Conservation (phyloP, 2,888 invertebrate genomes). For the Drosophila mulleri region DNA sequence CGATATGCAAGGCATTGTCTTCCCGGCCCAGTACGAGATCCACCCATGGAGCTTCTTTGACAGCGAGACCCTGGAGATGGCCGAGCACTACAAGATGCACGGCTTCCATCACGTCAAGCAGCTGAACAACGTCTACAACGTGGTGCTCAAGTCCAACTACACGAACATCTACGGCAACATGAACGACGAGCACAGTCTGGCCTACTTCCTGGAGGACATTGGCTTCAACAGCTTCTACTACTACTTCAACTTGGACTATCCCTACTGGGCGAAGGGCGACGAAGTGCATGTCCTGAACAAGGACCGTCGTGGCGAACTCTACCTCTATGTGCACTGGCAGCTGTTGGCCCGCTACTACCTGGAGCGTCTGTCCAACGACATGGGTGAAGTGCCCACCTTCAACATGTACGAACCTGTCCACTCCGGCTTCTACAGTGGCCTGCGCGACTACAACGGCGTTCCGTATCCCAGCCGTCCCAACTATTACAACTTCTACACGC, state of each 20-base stretch:
- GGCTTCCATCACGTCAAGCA: slow-evolving; percentile 87
- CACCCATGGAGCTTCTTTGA: slow-evolving; percentile 88
- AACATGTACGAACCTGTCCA: slow-evolving; percentile 87
- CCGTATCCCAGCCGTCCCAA: slow-evolving; percentile 88
- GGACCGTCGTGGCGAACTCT: slow-evolving; percentile 85
- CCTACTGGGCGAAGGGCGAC: slow-evolving; percentile 88
- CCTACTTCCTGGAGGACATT: slow-evolving; percentile 92
- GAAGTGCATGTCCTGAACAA: slow-evolving; percentile 79
- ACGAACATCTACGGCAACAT: slow-evolving; percentile 87
- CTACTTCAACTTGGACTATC: slow-evolving; percentile 89
- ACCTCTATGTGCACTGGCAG: slow-evolving; percentile 86
- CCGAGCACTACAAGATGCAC: slow-evolving; percentile 86
- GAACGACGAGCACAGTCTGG: slow-evolving; percentile 87
- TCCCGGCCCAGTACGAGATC: slow-evolving; percentile 90
- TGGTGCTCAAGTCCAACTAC: slow-evolving; percentile 89
- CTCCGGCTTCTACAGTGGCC: slow-evolving; percentile 88
- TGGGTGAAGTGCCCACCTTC: slow-evolving; percentile 88
- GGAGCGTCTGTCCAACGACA: slow-evolving; percentile 89
- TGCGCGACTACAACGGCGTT: slow-evolving; percentile 88
- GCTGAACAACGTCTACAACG: slow-evolving; percentile 86
- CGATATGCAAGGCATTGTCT: slow-evolving; percentile 87
- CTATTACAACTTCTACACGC: slow-evolving; percentile 85
- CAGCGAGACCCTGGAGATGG: slow-evolving; percentile 86
- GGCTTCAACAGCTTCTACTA: slow-evolving; percentile 91
- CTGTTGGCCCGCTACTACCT: slow-evolving; percentile 86